These are phyloP conservation scores for Trichosurus vulpecula DNA, from an alignment of 2,797 vertebrate species.

Conservation along the genomic window DNA sequence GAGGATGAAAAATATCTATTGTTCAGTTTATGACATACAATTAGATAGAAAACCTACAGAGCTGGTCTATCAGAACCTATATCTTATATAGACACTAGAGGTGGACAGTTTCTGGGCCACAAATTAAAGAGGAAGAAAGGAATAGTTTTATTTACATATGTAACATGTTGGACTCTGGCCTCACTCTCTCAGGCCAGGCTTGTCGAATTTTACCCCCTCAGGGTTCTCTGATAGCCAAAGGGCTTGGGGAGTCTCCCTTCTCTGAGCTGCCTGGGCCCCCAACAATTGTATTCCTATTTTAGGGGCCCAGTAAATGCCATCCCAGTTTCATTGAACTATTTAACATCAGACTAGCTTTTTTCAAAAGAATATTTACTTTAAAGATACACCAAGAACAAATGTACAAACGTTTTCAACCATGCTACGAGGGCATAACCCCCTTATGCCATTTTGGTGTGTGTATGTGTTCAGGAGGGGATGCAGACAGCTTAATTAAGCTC, in stretches of 20 bases:
- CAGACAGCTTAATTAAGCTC: background rate
- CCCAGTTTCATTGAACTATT: background rate
- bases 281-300: background rate
- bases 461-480: background rate
- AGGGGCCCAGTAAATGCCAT: background rate
- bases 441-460: background rate
- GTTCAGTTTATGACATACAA: background rate
- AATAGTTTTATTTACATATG: background rate
- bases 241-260: background rate
- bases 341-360: background rate
- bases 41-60: background rate
- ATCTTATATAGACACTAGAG: background rate
- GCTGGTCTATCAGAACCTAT: background rate
- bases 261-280: background rate
- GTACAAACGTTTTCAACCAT: background rate
- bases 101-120: background rate
- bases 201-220: background rate
- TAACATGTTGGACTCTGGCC: background rate
- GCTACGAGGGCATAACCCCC: background rate
- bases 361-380: background rate
- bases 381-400: background rate
- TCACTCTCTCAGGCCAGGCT: background rate
- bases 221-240: background rate
- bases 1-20: background rate
- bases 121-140: background rate